phyloP scores from a whole-genome alignment of 2,797 vertebrate species.

The Tympanoctomys barrerae region DNA sequence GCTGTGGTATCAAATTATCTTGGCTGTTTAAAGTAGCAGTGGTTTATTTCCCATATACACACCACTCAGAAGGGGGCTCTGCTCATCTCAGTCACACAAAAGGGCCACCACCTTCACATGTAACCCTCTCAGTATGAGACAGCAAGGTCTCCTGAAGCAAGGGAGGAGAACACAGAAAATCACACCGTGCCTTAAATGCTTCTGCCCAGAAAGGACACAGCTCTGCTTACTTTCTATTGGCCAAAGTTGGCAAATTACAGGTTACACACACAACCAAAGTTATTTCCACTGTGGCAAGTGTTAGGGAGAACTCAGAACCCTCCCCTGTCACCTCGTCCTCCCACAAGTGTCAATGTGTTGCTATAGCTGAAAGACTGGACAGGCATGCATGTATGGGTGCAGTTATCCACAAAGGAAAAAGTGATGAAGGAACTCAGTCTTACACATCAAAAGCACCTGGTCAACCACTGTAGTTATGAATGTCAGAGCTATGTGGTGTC shows the following conservation, averaged over 20 bases:
- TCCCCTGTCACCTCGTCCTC: neutral
- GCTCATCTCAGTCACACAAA: fast-evolving
- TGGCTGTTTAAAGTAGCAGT: neutral
- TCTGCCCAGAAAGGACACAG: neutral
- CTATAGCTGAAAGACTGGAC: neutral
- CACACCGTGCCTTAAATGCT: fast-evolving
- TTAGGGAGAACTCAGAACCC: neutral
- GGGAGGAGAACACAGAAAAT: neutral
- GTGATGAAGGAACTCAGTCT: neutral
- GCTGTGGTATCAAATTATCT: slow-evolving; percentile 13
- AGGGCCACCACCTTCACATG: neutral
- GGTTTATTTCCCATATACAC: neutral
- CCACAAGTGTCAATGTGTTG: neutral
- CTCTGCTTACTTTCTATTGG: neutral
- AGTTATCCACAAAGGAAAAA: neutral
- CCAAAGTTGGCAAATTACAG: neutral
- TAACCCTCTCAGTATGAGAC: neutral
- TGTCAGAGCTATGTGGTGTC: neutral
- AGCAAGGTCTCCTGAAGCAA: neutral
- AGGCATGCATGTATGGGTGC: neutral
- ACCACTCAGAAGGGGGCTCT: neutral
- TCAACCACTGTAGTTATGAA: neutral
- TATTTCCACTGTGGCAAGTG: neutral
- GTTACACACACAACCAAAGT: neutral
- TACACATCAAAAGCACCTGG: neutral